Evolutionary conservation across 2,888 invertebrate species (phyloP), one percentile per base, ranked within the genome.

Genomic region (Sepioteuthis lessoniana): DNA sequence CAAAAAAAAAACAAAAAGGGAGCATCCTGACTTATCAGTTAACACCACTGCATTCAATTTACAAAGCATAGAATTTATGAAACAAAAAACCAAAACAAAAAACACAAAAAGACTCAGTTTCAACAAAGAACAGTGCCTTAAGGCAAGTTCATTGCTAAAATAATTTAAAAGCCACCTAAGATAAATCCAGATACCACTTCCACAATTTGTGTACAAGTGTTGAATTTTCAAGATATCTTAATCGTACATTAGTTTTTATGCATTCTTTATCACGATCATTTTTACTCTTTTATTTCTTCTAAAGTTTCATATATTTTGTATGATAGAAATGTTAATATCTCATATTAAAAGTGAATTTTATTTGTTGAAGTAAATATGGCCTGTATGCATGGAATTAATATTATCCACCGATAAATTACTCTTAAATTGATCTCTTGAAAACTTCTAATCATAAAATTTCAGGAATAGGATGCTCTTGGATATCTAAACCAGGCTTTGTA

Each of bases 81-180:
- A 55, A 55, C 21, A 55, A 55, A 55, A 50, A 50, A n/a, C n/a
- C 42, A 55, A 21, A 50, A 50, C 10, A 50, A 21, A 16, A 76
- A 76, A 76, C 76, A 76, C 8, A 76, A 76, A 76, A 55, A n/a
- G 4, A 76, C n/a, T 35, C 76, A 76, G 76, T 76, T 76, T 76
- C n/a, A 76, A 35, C 76, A 76, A 76, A 76, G 76, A 76, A 76
- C 76, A 76, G 76, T 76, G 76, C 76, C 76, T 76, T 76, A 76
- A 76, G 76, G 76, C 76, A 76, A 76, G 76, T 76, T 76, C 76
- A 76, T 76, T 76, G 76, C 76, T 76, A 76, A 76, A 76, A n/a
- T 76, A 76, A 76, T 76, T 76, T 16, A 76, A 76, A 76, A n/a
- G n/a, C 13, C 76, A 76, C 10, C n/a, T 76, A 76, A n/a, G 76